Evolutionary conservation across 2,888 invertebrate genomes (phyloP).

Genomic region (Augochlorella aurata): DNA sequence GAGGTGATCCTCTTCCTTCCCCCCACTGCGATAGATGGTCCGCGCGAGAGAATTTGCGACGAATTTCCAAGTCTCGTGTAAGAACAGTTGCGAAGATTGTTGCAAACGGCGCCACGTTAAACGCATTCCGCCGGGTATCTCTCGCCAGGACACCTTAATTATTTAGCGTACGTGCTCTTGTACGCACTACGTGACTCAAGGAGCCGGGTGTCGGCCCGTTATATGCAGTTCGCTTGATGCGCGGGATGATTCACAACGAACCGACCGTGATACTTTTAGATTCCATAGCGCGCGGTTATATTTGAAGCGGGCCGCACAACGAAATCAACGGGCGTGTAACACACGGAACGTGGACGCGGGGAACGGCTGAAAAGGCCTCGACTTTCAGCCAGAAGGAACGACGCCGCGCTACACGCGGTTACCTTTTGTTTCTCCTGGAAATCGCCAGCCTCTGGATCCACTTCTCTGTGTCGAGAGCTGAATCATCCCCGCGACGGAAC

Average conservation of each 20-base stretch:
- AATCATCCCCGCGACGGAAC: constrained; percentile 10
- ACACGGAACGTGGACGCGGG: neutral
- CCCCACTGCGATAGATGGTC: no score
- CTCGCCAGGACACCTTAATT: constrained; percentile 39
- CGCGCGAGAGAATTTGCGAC: no score
- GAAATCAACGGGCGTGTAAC: constrained; percentile 28
- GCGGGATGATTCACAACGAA: constrained; percentile 49
- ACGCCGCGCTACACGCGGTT: neutral
- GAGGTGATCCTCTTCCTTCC: no score
- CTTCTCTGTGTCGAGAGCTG: constrained; percentile 24
- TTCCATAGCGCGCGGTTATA: constrained; percentile 39
- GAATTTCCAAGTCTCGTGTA: no score
- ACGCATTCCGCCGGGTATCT: neutral
- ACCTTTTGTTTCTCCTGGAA: neutral
- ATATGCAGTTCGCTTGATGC: constrained; percentile 40
- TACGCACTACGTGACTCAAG: constrained; percentile 42
- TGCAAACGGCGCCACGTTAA: neutral
- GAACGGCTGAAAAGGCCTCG: constrained; percentile 11
- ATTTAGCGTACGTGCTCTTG: constrained; percentile 38
- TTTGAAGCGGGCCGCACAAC: constrained; percentile 40
- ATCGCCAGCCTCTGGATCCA: neutral
- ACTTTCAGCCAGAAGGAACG: neutral
- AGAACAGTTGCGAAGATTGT: neutral
- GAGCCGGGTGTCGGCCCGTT: constrained; percentile 35
- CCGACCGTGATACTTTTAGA: constrained; percentile 55